Evolutionary conservation across 2,797 vertebrate genomes (phyloP), one percentile per base, ranked within the genome.

Genomic region (Acridotheres tristis): DNA sequence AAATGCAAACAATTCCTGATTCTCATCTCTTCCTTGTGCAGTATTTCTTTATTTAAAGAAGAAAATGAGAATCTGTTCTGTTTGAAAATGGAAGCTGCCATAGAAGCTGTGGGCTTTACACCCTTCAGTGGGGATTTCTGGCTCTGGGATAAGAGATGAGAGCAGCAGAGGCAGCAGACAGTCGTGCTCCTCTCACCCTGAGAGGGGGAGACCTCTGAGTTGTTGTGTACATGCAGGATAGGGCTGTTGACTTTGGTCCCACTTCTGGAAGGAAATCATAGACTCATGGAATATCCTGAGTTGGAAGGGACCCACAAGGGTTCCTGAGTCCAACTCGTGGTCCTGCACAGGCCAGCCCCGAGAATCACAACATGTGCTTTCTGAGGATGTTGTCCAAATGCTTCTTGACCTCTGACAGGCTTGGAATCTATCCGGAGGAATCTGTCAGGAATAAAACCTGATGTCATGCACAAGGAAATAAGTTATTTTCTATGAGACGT

Each of bases 181-280:
- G 29, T 30, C 0, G 0, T 5, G 20, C 13, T 63, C 12, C 42
- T 62, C 18, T 55, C 4, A 1, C 12, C 2, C 1, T 7, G 11
- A 42, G 40, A 29, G 13, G 7, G 7, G 19, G 9, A 34, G 32
- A n/a, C 18, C 10, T 23, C 38, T 2, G 13, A 19, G 27, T 7
- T 30, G 11, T 29, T 73, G 30, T 4, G 8, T 43, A 53, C 0
- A 1, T 26, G 50, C 8, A 17, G 61, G 22, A 40, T 27, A 30
- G 38, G 48, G 25, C n/a, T 20, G 14, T 63, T 72, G n/a, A 30
- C 47, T 74, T 94, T 9, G 38, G 43, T 61, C 23, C 29, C 18
- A 50, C 21, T 13, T 78, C 18, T 67, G 61, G 67, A 76, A 85
- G 67, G 88, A 79, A 61, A 55, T 79, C 16, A 32, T 61, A 51